Conservation (phyloP, 1,140 invertebrate genomes). For the Cherax destructor region DNA sequence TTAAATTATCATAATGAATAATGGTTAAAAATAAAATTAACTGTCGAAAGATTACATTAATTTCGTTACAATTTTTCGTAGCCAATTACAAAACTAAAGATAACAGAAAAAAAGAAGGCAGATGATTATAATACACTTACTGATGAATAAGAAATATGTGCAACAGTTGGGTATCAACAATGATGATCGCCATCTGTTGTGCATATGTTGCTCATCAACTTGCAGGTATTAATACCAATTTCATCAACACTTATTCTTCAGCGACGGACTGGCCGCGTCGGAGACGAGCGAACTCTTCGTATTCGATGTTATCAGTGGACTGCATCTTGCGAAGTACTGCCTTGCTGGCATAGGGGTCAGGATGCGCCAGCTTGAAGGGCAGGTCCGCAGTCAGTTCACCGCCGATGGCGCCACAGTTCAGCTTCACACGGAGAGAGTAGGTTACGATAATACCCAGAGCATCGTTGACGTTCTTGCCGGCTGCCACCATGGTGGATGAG, state of each 20-base stretch:
- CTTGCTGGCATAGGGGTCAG: conserved; percentile 73
- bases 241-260: conserved; percentile 33
- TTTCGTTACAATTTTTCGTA: too few species aligned
- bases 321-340: conserved; percentile 84
- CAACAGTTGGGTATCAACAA: too few species aligned
- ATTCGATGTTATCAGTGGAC: conserved; percentile 82
- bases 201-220: neutral
- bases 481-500: conserved; percentile 88
- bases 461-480: conserved; percentile 87
- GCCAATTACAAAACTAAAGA: neutral
- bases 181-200: neutral
- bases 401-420: conserved; percentile 91
- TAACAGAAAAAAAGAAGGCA: neutral
- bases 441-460: conserved; percentile 94
- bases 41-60: neutral
- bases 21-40: neutral
- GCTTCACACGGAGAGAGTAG: conserved; percentile 90
- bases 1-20: neutral
- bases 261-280: conserved; percentile 76
- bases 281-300: conserved; percentile 91
- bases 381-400: conserved; percentile 92
- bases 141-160: neutral
- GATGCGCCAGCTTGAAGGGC: conserved; percentile 91
- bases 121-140: neutral
- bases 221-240: too few species aligned